Base-by-base conservation (phyloP, 2,113 vertebrate species). In the Festucalex cinctus region DNA sequence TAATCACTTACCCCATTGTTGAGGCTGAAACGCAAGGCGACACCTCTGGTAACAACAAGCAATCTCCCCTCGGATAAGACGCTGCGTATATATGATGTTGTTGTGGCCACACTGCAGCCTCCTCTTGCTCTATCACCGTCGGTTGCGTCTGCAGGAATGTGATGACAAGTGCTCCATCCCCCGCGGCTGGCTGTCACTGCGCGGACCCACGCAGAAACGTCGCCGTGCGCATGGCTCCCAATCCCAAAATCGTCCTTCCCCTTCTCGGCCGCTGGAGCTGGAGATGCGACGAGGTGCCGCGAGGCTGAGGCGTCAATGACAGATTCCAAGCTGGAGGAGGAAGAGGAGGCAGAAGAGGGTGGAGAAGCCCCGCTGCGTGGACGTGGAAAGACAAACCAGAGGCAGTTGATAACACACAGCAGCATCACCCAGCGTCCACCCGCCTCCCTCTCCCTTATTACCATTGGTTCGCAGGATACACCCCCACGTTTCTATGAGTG, bases 1-100 rank as follows among this genome's bases (percentile, higher is more conserved):
- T 75, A 76, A 79, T 65, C 60, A 88, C 89, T 88, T 83, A 90
- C 89, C 89, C 89, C 89, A 90, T 90, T 85, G 81, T 80, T 80
- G 82, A 81, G 81, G 83, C 24, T 41, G 80, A 73, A 51, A 85
- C 77, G 62, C 63, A 70, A 62, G 74, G 67, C 73, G 81, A 81
- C 71, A 44, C 57, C 61, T 22, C 39, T 65, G 71, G 67, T 49
- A 77, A 72, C 61, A 66, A 81, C 75, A 75, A 66, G 53, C 59
- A 60, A 51, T 81, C 35, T 82, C 22, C 22, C 68, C 13, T 43
- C 61, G 78, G 76, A 66, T 65, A 69, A 78, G 51, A 79, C 72
- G 78, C 81, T 86, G 88, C 80, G 79, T 81, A 32, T 46, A n/a
- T 28, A 82, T 81, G 84, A 86, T 80, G 78, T 63, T 83, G 78